Conservation (phyloP, 2,113 vertebrate species). For the Pelodiscus sinensis region DNA sequence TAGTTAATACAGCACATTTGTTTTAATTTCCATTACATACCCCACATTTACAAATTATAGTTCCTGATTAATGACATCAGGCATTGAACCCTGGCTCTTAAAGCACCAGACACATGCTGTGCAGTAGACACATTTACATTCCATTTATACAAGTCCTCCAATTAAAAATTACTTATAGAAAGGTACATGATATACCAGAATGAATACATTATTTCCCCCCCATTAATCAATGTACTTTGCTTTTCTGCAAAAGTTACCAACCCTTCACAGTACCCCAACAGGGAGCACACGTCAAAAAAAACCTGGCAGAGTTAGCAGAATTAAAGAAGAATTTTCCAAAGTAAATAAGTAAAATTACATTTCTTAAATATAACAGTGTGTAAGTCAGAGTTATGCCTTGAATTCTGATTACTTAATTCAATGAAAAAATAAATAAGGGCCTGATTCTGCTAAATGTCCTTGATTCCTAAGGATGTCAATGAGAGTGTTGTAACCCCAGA, state of each 20-base stretch:
- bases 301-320: background rate
- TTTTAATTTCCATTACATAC: slow-evolving; percentile 65
- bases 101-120: slow-evolving; percentile 45
- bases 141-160: slow-evolving; percentile 49
- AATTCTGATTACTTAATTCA: background rate
- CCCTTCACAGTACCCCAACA: background rate
- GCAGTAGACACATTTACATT: slow-evolving; percentile 57
- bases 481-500: background rate
- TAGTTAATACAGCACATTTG: slow-evolving; percentile 47
- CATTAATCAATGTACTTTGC: slow-evolving; percentile 39
- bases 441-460: background rate
- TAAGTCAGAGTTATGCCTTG: background rate
- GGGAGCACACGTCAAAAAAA: background rate
- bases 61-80: slow-evolving; percentile 67
- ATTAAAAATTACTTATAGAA: slow-evolving; percentile 55
- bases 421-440: background rate
- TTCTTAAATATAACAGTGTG: background rate
- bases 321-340: background rate
- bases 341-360: background rate
- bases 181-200: slow-evolving; percentile 27
- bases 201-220: slow-evolving; percentile 39
- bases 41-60: slow-evolving; percentile 43
- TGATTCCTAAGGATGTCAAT: background rate
- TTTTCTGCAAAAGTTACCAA: slow-evolving; percentile 12
- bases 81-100: slow-evolving; percentile 49